Percentiles rank a stretch among this genome's conserved stretches.
Evolutionary conservation across 2,888 invertebrate species (phyloP).

Genomic region (Boloria euphrosyne): DNA sequence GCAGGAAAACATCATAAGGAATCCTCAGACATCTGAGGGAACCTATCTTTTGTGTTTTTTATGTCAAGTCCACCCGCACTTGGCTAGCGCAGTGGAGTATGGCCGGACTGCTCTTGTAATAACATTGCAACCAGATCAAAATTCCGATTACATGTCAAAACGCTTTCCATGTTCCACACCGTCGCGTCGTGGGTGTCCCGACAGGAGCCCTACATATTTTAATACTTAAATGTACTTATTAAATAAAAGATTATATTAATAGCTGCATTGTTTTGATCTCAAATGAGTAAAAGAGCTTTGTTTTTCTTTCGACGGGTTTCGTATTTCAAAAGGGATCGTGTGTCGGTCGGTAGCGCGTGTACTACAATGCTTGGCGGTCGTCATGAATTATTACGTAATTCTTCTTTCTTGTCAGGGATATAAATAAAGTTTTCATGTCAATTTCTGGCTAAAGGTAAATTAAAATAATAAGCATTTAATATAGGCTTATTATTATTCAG

Average conservation of each 20-base stretch:
- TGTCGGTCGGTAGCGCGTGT: conserved; percentile 19
- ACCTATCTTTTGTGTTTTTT: too few relatives aligned
- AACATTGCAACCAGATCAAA: neutral
- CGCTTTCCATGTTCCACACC: too few relatives aligned
- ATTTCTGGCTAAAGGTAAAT: too few relatives aligned
- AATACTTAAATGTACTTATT: conserved; percentile 2
- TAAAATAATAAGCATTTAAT: too few relatives aligned
- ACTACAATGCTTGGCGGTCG: neutral
- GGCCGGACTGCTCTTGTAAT: too few relatives aligned
- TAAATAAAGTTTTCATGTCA: neutral
- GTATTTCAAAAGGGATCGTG: conserved; percentile 18
- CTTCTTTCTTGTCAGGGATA: neutral
- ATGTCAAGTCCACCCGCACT: too few relatives aligned
- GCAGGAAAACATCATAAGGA: too few relatives aligned
- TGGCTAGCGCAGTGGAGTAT: too few relatives aligned
- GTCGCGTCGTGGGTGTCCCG: conserved; percentile 14
- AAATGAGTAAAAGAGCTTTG: conserved; percentile 12
- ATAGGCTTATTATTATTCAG: too few relatives aligned
- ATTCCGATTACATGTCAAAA: neutral
- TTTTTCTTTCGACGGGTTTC: conserved; percentile 8
- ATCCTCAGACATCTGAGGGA: too few relatives aligned
- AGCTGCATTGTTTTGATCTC: conserved; percentile 11
- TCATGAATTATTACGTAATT: neutral
- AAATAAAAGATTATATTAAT: conserved; percentile 16
- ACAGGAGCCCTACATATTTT: neutral